Evolutionary conservation across 2,888 invertebrate genomes (phyloP), one percentile per base, ranked within the genome.

Genomic region (Cataglyphis albicans): DNA sequence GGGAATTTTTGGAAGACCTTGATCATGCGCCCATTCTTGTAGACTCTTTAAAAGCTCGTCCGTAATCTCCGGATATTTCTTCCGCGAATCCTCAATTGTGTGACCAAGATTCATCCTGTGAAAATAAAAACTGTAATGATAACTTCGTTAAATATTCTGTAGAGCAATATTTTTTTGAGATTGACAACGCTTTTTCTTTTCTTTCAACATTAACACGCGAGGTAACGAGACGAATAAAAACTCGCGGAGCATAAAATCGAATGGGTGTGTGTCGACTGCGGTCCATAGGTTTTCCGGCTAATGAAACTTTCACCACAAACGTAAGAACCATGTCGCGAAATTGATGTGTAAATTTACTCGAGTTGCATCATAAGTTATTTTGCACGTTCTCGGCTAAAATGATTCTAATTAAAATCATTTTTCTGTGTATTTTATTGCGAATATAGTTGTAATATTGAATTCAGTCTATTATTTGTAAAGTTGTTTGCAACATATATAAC

Each of bases 41-140:
- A 93, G 83, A 63, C 89, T 90, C 21, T 90, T 82, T 75, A 93
- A 82, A 21, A 91, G 81, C 6, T 91, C 88, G 29, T 92, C 89
- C 12, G 88, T 93, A 18, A 93, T 61, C 73, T 92, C 91, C 0
- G 93, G 91, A 86, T 90, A 90, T 25, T 90, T 89, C 4, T 80
- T 83, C 38, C 48, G 89, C 25, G 91, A 90, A 10, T 92, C 92
- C 18, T 89, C 86, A 21, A 93, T 82, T 25, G 90, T 90, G 84
- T 92, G 91, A 1, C 93, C 93, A 63, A 93, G 86, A 82, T 91
- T 91, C 93, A 93, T 93, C 32, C 70, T 90, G 10, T 15, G 5
- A 41, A 80, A 57, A 67, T 44, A 48, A 41, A 2, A 44, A 15
- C n/a, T 1, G n/a, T 41, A n/a, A 18, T 9, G 57, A 41, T 38